Conservation (phyloP, 35 echinoderm and acorn worm species). For the Eucidaris tribuloides region DNA sequence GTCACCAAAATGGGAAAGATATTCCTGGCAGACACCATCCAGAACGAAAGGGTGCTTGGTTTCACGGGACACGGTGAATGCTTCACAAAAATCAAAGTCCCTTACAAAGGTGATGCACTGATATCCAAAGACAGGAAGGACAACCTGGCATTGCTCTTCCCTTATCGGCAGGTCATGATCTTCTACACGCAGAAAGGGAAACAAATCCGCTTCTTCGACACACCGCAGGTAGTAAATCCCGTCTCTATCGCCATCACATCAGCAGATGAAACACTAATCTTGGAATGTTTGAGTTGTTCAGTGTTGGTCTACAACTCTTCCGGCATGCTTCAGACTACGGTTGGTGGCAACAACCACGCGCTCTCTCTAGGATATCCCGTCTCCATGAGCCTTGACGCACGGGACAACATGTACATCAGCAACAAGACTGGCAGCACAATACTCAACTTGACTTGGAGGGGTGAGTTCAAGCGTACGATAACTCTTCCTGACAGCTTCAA, state of each 20-base stretch:
- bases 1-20: slow-evolving; percentile 43
- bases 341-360: not conserved
- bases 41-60: slow-evolving; percentile 43
- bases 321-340: slow-evolving; percentile 47
- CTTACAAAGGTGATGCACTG: slow-evolving; percentile 46
- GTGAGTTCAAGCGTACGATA: slow-evolving; percentile 7
- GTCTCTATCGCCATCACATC: slow-evolving; percentile 36
- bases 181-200: slow-evolving; percentile 33
- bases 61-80: slow-evolving; percentile 39
- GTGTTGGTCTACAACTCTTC: slow-evolving; percentile 33
- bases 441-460: slow-evolving; percentile 20
- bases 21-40: slow-evolving; percentile 46
- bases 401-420: slow-evolving; percentile 62
- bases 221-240: slow-evolving; percentile 32
- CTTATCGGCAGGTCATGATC: slow-evolving; percentile 26
- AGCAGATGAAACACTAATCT: slow-evolving; percentile 26
- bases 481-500: slow-evolving; percentile 10
- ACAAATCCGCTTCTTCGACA: slow-evolving; percentile 17
- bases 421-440: slow-evolving; percentile 40
- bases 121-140: slow-evolving; percentile 35
- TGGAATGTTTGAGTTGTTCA: slow-evolving; percentile 46
- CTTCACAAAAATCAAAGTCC: slow-evolving; percentile 25
- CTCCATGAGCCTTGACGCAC: slow-evolving; percentile 36
- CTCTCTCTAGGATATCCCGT: slow-evolving; percentile 35
- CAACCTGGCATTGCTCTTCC: slow-evolving; percentile 46